Percentiles rank a stretch among this genome's conserved stretches.
Conservation (phyloP, 2,888 invertebrate species). For the Pyrochroa serraticornis region DNA sequence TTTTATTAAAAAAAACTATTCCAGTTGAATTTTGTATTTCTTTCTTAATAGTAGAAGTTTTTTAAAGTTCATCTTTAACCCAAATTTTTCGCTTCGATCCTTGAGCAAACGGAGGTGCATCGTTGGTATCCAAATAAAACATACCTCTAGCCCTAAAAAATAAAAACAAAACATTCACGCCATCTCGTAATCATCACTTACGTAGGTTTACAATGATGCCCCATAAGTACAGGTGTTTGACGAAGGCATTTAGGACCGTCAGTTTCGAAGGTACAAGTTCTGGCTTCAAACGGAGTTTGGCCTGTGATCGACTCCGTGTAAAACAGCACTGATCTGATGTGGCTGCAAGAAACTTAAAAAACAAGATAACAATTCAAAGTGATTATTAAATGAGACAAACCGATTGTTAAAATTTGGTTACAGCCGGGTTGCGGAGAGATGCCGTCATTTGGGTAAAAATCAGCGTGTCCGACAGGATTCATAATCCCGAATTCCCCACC, state of each 20-base stretch:
- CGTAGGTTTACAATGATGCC: slow-evolving; percentile 8
- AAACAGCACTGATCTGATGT: slow-evolving; percentile 11
- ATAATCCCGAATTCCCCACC: slow-evolving; percentile 68
- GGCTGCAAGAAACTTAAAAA: slow-evolving; percentile 18
- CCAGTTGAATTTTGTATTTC: too few species aligned
- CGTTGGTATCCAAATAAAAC: slow-evolving; percentile 39
- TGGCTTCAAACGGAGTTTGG: slow-evolving; percentile 11
- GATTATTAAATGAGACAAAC: slow-evolving; percentile 20
- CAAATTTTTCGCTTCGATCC: neutral
- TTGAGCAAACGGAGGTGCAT: slow-evolving; percentile 12
- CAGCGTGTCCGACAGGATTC: slow-evolving; percentile 69
- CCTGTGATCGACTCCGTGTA: slow-evolving; percentile 9
- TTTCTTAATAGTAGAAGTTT: too few species aligned
- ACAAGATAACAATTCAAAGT: slow-evolving; percentile 2
- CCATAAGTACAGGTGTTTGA: slow-evolving; percentile 44
- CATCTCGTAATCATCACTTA: neutral
- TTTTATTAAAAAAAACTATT: too few species aligned
- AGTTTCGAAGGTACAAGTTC: slow-evolving; percentile 34
- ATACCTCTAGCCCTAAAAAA: slow-evolving; percentile 54
- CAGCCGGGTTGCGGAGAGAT: slow-evolving; percentile 73
- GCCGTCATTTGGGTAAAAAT: slow-evolving; percentile 79
- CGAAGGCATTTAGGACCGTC: slow-evolving; percentile 65
- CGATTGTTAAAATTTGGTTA: slow-evolving; percentile 49
- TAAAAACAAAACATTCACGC: neutral
- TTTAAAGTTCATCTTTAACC: neutral